Conservation (phyloP, 2,888 invertebrate species). For the Synergus itoensis region DNA sequence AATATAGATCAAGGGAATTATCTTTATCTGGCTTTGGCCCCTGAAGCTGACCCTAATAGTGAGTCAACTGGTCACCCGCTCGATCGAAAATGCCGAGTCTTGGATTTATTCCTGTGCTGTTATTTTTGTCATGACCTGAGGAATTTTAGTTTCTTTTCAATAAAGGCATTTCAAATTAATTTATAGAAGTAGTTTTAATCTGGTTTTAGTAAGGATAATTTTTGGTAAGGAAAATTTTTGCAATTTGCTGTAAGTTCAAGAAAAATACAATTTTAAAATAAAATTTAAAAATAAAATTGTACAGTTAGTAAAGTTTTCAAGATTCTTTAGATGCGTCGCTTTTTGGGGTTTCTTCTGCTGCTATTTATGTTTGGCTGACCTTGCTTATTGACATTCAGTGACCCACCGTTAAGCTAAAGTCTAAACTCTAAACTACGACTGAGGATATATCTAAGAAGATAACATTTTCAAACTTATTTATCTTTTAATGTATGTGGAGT, state of each 20-base stretch:
- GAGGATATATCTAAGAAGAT: not conserved
- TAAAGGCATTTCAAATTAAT: too few relatives aligned
- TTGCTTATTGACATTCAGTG: conserved; percentile 34
- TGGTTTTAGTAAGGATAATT: too few relatives aligned
- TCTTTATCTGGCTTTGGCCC: conserved; percentile 5
- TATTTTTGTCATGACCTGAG: not conserved
- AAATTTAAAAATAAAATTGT: too few relatives aligned
- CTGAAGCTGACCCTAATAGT: conserved; percentile 25
- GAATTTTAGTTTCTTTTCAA: not conserved
- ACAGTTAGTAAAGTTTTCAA: too few relatives aligned
- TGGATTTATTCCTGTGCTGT: not conserved
- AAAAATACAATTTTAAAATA: too few relatives aligned
- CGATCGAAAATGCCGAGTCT: conserved; percentile 25
- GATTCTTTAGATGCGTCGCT: not conserved
- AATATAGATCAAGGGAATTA: not conserved
- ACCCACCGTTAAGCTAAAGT: not conserved
- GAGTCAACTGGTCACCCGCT: not conserved
- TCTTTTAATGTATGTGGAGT: not conserved
- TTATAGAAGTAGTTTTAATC: too few relatives aligned
- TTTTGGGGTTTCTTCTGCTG: not conserved
- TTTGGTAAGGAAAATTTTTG: too few relatives aligned
- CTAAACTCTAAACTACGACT: conserved; percentile 14
- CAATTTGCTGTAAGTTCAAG: too few relatives aligned
- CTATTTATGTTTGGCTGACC: not conserved
- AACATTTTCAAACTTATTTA: not conserved